Evolutionary conservation across 2,113 vertebrate genomes (phyloP), one percentile per base, ranked within the genome.

Genomic region (Seriola rivoliana): DNA sequence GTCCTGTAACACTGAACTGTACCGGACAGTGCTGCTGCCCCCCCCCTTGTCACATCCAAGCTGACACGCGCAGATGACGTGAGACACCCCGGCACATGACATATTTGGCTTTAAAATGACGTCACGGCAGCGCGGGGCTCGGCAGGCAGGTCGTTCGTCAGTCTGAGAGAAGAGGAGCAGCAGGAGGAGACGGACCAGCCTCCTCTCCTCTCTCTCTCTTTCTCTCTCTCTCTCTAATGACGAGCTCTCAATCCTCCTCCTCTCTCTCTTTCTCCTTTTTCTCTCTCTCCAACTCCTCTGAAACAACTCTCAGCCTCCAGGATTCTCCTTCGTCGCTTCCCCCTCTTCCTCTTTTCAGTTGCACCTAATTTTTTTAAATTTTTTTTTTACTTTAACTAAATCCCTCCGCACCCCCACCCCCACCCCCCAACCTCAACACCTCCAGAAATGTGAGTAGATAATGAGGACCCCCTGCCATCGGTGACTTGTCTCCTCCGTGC

Each of bases 91-190:
- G 7, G 70, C 89, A 76, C 80, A 81, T 87, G 89, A 89, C 89
- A 88, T 85, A 72, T 89, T 80, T 72, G 80, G 78, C 90, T 94
- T 93, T 93, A 85, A 91, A 92, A 82, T 95, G 94, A 95, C 95
- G 95, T 95, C 95, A 95, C 90, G 71, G 80, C 83, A 80, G 84
- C 81, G 81, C 71, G 85, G 92, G 81, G 87, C 93, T 88, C 86
- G 80, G 90, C 93, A 80, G 90, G 89, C 93, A 91, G 92, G 89
- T 92, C 92, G 94, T 85, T 92, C 92, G 90, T 95, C 94, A 93
- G 92, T 90, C 82, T 83, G 88, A 87, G 87, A 90, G 93, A 90
- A 86, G 90, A 84, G 88, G 82, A 90, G 91, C 84, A 84, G 89
- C 85, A 80, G 90, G 83, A 88, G 88, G 86, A 89, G 89, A 86